Conservation (phyloP, 2,888 invertebrate genomes). For the Hydropsyche betteni region DNA sequence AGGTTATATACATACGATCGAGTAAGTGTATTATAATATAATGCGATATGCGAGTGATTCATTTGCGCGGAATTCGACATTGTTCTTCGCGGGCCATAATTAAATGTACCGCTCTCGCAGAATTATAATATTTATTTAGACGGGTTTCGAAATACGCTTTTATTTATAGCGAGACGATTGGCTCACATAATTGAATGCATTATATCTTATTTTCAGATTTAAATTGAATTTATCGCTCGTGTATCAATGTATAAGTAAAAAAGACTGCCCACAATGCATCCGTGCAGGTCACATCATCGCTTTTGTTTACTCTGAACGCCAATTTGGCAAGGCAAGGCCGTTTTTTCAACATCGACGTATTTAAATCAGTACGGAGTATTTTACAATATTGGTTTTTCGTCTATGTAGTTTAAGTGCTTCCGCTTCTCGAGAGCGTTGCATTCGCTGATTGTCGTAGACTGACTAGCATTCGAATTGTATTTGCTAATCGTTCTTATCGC, state of each 20-base stretch:
- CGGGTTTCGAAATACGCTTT: slow-evolving; percentile 10
- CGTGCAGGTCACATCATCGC: too few species aligned
- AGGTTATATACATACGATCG: neutral
- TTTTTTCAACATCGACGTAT: neutral
- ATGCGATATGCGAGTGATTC: slow-evolving; percentile 22
- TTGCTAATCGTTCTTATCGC: too few species aligned
- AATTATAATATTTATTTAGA: slow-evolving; percentile 9
- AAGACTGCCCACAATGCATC: too few species aligned
- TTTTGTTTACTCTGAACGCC: slow-evolving; percentile 6
- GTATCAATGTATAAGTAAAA: too few species aligned
- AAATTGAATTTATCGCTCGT: neutral
- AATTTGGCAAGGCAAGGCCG: slow-evolving; percentile 2
- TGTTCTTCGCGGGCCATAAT: slow-evolving; percentile 30
- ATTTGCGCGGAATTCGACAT: slow-evolving; percentile 29
- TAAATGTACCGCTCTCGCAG: slow-evolving; percentile 9
- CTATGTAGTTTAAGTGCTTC: neutral
- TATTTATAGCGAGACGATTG: slow-evolving; percentile 3
- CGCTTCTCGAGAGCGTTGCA: neutral
- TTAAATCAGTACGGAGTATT: slow-evolving; percentile 1
- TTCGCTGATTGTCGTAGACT: too few species aligned
- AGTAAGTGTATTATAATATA: neutral
- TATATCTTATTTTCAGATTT: neutral
- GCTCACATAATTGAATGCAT: slow-evolving; percentile 22
- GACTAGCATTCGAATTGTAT: too few species aligned
- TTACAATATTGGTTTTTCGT: slow-evolving; percentile 10